Evolutionary conservation across 1,140 invertebrate genomes (phyloP), one percentile per base, ranked within the genome.

Genomic region (Copidosoma floridanum): DNA sequence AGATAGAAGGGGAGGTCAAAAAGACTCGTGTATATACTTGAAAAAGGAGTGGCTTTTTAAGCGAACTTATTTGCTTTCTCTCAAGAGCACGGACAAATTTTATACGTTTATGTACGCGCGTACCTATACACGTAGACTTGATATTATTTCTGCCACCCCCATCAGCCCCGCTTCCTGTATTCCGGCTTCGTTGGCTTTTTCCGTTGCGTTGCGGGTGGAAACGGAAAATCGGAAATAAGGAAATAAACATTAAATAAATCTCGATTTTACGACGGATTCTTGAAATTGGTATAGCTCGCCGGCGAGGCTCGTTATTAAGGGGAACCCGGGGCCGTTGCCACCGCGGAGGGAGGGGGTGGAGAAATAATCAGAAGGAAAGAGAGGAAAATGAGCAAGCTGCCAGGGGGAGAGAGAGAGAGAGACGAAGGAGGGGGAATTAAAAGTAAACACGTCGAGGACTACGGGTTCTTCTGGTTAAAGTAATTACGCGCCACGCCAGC

Each of bases 401-500:
- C 29, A n/a, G 8, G 29, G 44, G 43, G 65, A 48, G 55, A 58
- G 65, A 48, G 55, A 58, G 65, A 59, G 61, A 67, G 65, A 64
- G 67, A 43, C 46, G 65, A 57, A 60, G 68, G 65, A 64, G 67
- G 70, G 74, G 69, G 69, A 77, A 76, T 76, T 74, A 75, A 76
- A 77, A 76, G 74, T 76, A 77, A 76, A 77, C 73, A 77, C 68
- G 69, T 72, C 63, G 64, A 69, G 68, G 71, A 69, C 74, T 73
- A 74, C 75, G 72, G 72, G 72, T 74, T 78, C 74, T 76, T 77
- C 74, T 75, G 77, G 76, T 79, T 78, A 77, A 75, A 79, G 76
- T 78, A 79, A 78, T 79, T 78, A 79, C 77, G 72, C 72, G 74
- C 70, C 70, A 70, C 76, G 72, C 76, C 77, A 78, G 77, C 76